phyloP scores from a whole-genome alignment of 2,888 invertebrate species.

The Lissonota sp. region DNA sequence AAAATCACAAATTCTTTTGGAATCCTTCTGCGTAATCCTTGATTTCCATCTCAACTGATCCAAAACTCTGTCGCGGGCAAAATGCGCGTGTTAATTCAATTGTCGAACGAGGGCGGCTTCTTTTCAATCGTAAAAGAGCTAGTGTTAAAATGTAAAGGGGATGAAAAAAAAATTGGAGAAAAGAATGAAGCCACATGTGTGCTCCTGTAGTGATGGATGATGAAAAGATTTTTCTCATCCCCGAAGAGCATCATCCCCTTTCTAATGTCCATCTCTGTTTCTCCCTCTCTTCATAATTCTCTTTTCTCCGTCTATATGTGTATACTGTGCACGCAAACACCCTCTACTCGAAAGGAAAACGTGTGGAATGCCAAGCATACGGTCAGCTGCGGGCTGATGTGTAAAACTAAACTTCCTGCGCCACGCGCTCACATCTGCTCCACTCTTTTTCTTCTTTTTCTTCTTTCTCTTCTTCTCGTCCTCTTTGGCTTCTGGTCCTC shows the following conservation, averaged over 20 bases:
- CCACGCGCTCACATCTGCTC: conserved; percentile 80
- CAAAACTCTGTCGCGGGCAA: too few relatives aligned
- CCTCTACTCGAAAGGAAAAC: conserved; percentile 35
- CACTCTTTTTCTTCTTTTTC: conserved; percentile 33
- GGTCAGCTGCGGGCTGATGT: conserved; percentile 76
- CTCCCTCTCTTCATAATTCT: conserved; percentile 5
- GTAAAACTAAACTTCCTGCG: conserved; percentile 80
- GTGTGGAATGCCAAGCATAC: conserved; percentile 59
- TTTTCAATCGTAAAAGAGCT: too few relatives aligned
- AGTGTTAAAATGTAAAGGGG: neutral
- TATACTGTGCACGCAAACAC: conserved; percentile 8
- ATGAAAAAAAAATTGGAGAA: neutral
- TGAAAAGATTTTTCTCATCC: conserved; percentile 19
- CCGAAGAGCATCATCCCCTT: conserved; percentile 64
- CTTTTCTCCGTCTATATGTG: neutral
- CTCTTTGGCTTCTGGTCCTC: conserved; percentile 27
- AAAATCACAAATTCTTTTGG: too few relatives aligned
- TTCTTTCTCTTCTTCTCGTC: conserved; percentile 34
- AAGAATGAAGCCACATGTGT: conserved; percentile 37
- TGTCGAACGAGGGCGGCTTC: too few relatives aligned
- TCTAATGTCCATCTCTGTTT: conserved; percentile 14
- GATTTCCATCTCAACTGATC: too few relatives aligned
- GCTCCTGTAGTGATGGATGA: conserved; percentile 6
- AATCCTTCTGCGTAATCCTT: too few relatives aligned
- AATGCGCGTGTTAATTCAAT: too few relatives aligned